phyloP scores from a whole-genome alignment of 2,888 invertebrate species.

The Anthoptus insignis region DNA sequence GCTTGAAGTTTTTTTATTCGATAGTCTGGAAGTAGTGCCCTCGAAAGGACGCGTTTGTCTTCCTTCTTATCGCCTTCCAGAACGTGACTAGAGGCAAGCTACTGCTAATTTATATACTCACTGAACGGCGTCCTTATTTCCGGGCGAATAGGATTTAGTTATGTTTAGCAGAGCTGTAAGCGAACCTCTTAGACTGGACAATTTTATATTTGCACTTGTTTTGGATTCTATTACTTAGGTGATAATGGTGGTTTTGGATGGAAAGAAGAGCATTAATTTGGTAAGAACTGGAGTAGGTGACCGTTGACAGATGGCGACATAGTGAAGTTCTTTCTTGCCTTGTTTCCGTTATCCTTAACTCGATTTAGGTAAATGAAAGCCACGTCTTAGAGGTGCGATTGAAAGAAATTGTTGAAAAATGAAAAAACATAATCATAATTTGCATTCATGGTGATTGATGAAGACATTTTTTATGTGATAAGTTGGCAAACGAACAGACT shows the following conservation, averaged over 20 bases:
- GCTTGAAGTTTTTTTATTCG: conserved; percentile 28
- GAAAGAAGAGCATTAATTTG: conserved; percentile 33
- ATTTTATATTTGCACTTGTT: conserved; percentile 4
- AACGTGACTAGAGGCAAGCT: conserved; percentile 63
- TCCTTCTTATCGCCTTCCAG: conserved; percentile 67
- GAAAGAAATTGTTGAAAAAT: conserved; percentile 20
- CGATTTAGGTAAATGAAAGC: conserved; percentile 74
- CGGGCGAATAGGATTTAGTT: conserved; percentile 49
- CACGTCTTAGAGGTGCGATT: conserved; percentile 55
- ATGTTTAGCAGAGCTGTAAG: conserved; percentile 44
- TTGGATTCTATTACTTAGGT: background rate
- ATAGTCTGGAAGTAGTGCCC: conserved; percentile 40
- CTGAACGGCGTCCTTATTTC: conserved; percentile 38
- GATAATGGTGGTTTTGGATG: conserved; percentile 29
- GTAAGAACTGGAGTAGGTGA: conserved; percentile 62
- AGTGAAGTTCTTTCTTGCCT: conserved; percentile 70
- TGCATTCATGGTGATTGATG: background rate
- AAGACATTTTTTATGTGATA: no score
- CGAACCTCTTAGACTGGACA: conserved; percentile 38
- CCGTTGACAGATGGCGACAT: conserved; percentile 76
- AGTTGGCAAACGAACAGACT: no score
- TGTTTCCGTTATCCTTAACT: conserved; percentile 75
- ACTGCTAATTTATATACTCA: conserved; percentile 47
- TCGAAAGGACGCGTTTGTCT: conserved; percentile 68
- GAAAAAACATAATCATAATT: background rate